phyloP scores from a whole-genome alignment of 1,140 invertebrate species.

The Zaprionus gabonicus region DNA sequence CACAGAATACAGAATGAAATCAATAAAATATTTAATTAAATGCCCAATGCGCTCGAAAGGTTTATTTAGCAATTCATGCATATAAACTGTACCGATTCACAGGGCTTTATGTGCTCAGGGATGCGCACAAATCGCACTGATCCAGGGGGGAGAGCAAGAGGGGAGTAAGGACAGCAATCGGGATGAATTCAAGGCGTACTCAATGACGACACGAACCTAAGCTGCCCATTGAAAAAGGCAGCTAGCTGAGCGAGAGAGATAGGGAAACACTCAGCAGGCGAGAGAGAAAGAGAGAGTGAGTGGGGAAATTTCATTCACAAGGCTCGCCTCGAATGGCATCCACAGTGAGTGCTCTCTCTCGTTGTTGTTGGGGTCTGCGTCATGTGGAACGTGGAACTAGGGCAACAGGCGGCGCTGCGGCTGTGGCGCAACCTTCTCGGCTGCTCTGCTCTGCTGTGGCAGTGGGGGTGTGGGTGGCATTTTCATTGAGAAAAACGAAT shows the following conservation, averaged over 20 bases:
- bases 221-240: conserved; percentile 42
- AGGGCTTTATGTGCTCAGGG: background rate
- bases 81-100: conserved; percentile 2
- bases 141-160: background rate
- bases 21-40: background rate
- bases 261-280: conserved; percentile 1
- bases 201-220: conserved; percentile 62
- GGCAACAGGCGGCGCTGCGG: conserved; percentile 55
- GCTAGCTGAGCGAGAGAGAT: conserved; percentile 8
- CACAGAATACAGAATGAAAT: no score
- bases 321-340: conserved; percentile 60
- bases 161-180: no score
- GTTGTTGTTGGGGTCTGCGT: conserved; percentile 35
- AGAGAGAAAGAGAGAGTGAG: conserved; percentile 24
- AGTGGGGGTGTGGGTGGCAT: conserved; percentile 15
- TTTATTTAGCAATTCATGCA: background rate
- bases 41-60: background rate
- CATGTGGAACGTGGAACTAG: conserved; percentile 71
- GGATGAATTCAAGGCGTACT: conserved; percentile 46
- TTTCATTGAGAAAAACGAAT: conserved; percentile 78
- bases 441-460: background rate
- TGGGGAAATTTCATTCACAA: conserved; percentile 74
- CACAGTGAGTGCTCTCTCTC: conserved; percentile 48
- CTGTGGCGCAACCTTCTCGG: conserved; percentile 42
- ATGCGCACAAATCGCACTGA: background rate